A percentile compares a stretch with the other conserved stretches of the same genome.
Evolutionary conservation across 2,113 vertebrate species (phyloP).

Genomic region (Boulengeromyrus knoepffleri): DNA sequence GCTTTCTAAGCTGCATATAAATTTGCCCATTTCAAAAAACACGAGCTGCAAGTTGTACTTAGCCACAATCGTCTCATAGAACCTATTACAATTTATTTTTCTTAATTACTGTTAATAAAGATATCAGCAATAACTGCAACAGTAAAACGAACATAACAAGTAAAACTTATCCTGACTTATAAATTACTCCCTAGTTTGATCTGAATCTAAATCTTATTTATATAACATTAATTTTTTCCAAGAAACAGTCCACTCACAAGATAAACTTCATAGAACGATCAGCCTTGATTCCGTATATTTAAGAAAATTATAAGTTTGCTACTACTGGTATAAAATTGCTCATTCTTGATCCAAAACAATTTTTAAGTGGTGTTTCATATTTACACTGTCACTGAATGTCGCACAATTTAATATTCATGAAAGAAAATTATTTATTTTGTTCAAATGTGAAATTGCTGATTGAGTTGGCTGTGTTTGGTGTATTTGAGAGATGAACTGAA

Average conservation of each 20-base stretch:
- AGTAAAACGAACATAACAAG: neutral
- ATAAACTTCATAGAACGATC: neutral
- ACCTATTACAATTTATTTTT: neutral
- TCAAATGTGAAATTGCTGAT: neutral
- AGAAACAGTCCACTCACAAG: neutral
- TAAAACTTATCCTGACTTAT: neutral
- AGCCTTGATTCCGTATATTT: neutral
- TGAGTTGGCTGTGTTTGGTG: neutral
- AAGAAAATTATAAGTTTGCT: neutral
- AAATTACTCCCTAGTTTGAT: neutral
- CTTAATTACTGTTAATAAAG: neutral
- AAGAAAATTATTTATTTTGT: neutral
- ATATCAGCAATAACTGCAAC: neutral
- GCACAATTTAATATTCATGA: neutral
- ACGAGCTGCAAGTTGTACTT: neutral
- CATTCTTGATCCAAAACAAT: neutral
- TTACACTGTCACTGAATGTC: neutral
- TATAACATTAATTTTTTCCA: neutral
- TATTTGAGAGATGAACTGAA: neutral
- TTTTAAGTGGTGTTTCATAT: neutral
- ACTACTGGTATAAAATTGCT: neutral
- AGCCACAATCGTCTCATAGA: neutral
- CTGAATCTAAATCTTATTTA: neutral
- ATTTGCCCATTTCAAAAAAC: neutral
- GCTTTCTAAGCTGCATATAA: neutral